These are phyloP conservation scores for Eretmochelys imbricata DNA, from an alignment of 2,113 vertebrate species.

Conservation along the genomic window DNA sequence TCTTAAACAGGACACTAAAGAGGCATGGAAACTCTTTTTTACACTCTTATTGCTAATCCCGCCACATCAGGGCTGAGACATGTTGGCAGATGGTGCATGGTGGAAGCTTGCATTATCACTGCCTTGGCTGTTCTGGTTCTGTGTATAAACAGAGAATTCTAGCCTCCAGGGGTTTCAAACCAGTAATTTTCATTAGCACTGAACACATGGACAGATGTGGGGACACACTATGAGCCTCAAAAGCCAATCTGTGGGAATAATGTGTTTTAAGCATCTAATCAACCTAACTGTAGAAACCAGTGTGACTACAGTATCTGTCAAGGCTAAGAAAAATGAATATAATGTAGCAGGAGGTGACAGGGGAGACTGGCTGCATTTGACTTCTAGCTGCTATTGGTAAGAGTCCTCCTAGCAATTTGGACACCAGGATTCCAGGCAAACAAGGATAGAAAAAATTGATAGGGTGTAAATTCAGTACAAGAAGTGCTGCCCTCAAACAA, in stretches of 20 bases:
- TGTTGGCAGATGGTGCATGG: background rate
- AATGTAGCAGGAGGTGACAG: background rate
- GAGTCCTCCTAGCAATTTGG: background rate
- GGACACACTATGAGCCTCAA: background rate
- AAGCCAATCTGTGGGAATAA: background rate
- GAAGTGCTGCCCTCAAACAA: background rate
- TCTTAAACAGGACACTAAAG: background rate
- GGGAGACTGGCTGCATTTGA: background rate
- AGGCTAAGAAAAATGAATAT: background rate
- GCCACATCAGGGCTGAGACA: background rate
- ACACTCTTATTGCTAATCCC: background rate
- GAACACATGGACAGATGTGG: background rate
- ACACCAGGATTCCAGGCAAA: background rate
- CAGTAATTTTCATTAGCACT: background rate
- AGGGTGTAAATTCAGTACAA: background rate
- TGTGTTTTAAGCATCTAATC: background rate
- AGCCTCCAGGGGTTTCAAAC: background rate
- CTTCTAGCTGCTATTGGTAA: background rate
- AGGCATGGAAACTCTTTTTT: background rate
- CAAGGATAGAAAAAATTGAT: background rate
- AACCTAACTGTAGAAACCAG: background rate
- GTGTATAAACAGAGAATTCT: background rate
- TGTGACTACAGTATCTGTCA: background rate
- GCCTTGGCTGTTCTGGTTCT: background rate
- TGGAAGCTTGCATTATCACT: background rate